These are phyloP conservation scores for Aurelia coerulea DNA, from an alignment of 30 jellyfish, hydroid and myxozoan genomes.

Conservation along the genomic window DNA sequence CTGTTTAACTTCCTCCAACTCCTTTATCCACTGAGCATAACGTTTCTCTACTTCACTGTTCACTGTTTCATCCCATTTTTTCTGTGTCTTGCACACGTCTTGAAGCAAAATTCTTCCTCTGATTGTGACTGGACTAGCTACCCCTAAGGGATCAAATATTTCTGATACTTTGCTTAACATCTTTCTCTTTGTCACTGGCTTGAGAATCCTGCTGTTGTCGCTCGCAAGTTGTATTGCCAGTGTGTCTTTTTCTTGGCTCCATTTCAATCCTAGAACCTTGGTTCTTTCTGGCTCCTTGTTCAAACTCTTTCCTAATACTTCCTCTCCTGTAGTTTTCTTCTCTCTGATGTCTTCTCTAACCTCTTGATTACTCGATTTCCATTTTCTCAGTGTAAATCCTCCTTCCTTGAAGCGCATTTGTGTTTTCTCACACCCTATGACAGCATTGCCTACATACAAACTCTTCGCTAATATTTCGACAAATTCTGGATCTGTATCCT, in stretches of 20 bases:
- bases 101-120: conserved; percentile 30
- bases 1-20: background rate
- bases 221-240: conserved; percentile 23
- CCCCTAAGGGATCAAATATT: conserved; percentile 44
- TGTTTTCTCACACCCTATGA: conserved; percentile 18
- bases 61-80: background rate
- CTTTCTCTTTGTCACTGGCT: conserved; percentile 14
- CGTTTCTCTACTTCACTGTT: background rate
- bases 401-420: conserved; percentile 12
- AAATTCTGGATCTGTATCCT: conserved; percentile 41
- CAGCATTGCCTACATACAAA: conserved; percentile 28
- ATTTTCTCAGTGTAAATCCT: conserved; percentile 20
- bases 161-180: conserved; percentile 17
- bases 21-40: conserved; percentile 2
- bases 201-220: background rate
- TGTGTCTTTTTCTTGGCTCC: conserved; percentile 44
- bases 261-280: too few species aligned
- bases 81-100: conserved; percentile 8
- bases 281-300: too few species aligned
- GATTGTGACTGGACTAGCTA: conserved; percentile 28
- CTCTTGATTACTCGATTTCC: conserved; percentile 33
- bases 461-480: conserved; percentile 1
- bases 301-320: conserved; percentile 27
- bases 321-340: background rate
- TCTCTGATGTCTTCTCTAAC: conserved; percentile 10